Evolutionary conservation across 2,113 vertebrate genomes (phyloP).

Genomic region (Myotis brandtii): DNA sequence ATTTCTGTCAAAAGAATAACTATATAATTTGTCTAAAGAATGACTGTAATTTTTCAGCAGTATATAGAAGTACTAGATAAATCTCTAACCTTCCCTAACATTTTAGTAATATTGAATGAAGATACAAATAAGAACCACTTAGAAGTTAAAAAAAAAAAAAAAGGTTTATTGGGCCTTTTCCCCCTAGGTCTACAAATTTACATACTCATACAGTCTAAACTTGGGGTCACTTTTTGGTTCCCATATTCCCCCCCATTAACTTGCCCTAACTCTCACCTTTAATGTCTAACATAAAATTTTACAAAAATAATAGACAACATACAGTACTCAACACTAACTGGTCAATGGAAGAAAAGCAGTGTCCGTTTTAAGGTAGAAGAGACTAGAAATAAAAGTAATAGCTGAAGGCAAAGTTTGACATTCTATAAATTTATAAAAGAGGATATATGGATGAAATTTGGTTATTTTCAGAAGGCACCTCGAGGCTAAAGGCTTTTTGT

Average conservation of each 20-base stretch:
- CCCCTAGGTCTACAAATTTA: conserved; percentile 43
- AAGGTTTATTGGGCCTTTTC: not conserved
- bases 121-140: not conserved
- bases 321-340: conserved; percentile 86
- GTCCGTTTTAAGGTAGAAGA: conserved; percentile 87
- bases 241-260: conserved; percentile 69
- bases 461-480: conserved; percentile 98
- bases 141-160: not conserved
- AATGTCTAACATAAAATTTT: conserved; percentile 80
- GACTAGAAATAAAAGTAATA: conserved; percentile 86
- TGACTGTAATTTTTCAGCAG: conserved; percentile 57
- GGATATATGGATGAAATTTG: conserved; percentile 89
- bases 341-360: conserved; percentile 87
- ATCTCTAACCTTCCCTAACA: conserved; percentile 58
- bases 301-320: conserved; percentile 83
- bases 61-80: conserved; percentile 44
- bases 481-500: conserved; percentile 96
- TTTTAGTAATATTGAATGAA: conserved; percentile 30
- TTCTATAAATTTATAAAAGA: conserved; percentile 91
- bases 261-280: conserved; percentile 81
- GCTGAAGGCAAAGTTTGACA: conserved; percentile 88
- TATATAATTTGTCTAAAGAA: conserved; percentile 58
- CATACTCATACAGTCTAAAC: conserved; percentile 22
- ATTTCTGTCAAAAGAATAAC: conserved; percentile 61
- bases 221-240: conserved; percentile 56